phyloP scores from a whole-genome alignment of 2,888 invertebrate genomes.

The Morpho achilles region DNA sequence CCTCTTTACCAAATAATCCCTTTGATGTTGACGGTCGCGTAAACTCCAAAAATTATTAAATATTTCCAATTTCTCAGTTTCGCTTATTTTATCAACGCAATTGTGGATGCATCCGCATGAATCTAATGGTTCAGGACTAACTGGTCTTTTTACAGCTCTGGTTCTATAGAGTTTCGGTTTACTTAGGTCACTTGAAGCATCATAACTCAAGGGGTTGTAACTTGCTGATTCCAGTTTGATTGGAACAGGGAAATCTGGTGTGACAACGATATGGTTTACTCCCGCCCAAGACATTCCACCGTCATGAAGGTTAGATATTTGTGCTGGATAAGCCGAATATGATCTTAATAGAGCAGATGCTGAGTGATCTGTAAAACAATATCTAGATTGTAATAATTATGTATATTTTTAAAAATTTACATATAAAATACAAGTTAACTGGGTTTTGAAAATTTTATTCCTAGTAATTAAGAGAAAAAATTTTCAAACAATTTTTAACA shows the following conservation, averaged over 20 bases:
- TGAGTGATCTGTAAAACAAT: constrained; percentile 3
- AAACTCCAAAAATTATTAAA: constrained; percentile 8
- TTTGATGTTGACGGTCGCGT: constrained; percentile 2
- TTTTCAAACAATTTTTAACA: no score
- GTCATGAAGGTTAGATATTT: background rate
- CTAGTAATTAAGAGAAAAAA: no score
- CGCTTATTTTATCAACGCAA: constrained; percentile 2
- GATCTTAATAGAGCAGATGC: background rate
- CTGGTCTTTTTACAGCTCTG: constrained; percentile 1
- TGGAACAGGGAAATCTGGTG: constrained; percentile 10
- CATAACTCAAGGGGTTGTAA: background rate
- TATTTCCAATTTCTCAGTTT: background rate
- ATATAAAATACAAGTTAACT: no score
- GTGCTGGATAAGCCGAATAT: constrained; percentile 1
- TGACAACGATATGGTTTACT: constrained; percentile 7
- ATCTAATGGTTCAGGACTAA: constrained; percentile 2
- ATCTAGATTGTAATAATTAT: background rate
- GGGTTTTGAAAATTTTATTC: no score
- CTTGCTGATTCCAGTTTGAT: background rate
- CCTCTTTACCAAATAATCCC: constrained; percentile 8
- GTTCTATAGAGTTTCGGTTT: constrained; percentile 2
- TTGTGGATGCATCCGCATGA: constrained; percentile 5
- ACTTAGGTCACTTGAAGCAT: background rate
- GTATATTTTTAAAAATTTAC: no score
- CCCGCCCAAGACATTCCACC: background rate